phyloP scores from a whole-genome alignment of 2,113 vertebrate genomes.

The Charina bottae region DNA sequence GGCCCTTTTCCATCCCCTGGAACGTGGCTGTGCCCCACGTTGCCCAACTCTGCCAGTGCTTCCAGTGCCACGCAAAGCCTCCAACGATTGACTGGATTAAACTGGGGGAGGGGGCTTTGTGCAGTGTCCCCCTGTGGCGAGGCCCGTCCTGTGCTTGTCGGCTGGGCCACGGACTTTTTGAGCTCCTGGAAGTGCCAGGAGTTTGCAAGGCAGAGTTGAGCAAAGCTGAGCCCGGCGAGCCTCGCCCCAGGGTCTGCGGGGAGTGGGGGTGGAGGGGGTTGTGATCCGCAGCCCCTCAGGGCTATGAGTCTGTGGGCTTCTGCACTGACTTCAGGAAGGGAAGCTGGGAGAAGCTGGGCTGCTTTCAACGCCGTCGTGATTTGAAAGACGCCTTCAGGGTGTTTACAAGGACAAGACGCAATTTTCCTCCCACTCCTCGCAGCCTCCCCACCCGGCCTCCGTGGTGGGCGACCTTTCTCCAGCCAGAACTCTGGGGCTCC shows the following conservation, averaged over 20 bases:
- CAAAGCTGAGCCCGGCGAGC: background rate
- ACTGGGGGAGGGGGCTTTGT: background rate
- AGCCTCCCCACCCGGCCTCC: background rate
- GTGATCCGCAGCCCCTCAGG: background rate
- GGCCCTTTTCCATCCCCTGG: no score
- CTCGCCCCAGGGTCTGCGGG: background rate
- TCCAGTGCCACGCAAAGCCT: background rate
- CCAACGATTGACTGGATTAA: background rate
- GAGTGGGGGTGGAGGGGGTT: background rate
- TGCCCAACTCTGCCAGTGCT: background rate
- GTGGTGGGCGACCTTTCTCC: background rate
- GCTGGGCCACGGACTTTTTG: background rate
- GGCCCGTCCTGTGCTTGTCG: background rate
- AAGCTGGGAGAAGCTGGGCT: background rate
- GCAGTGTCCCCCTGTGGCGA: background rate
- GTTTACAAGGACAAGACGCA: background rate
- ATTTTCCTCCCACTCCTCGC: background rate
- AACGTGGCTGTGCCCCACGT: background rate
- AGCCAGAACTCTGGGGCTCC: background rate
- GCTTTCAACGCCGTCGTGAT: background rate
- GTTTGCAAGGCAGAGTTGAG: background rate
- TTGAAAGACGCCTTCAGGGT: background rate
- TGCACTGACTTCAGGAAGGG: background rate
- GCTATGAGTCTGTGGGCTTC: background rate
- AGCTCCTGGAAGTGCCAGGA: background rate